phyloP scores from a whole-genome alignment of 2,113 vertebrate species.

The Galemys pyrenaicus region DNA sequence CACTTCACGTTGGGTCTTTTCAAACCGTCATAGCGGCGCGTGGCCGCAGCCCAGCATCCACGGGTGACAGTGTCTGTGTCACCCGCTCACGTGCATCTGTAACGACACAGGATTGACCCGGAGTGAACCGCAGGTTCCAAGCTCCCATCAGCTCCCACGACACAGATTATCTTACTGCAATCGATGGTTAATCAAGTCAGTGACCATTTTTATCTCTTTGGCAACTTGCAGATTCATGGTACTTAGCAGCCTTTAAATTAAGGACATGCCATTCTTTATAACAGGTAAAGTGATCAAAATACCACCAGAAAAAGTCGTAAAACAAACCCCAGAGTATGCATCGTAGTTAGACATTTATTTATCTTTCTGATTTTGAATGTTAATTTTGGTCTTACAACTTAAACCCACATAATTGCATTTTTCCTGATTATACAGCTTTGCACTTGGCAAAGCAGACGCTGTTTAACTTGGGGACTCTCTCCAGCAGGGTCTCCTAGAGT shows the following conservation, averaged over 20 bases:
- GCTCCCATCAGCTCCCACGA: neutral
- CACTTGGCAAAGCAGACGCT: constrained; percentile 47
- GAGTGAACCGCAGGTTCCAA: too few species aligned
- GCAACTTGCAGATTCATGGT: neutral
- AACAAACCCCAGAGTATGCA: neutral
- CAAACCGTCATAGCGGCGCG: too few species aligned
- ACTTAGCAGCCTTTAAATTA: neutral
- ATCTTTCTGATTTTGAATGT: constrained; percentile 67
- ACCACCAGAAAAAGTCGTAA: neutral
- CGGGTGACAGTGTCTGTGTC: too few species aligned
- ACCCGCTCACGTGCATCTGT: too few species aligned
- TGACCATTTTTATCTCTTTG: neutral
- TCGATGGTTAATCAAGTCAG: neutral
- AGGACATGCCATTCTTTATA: neutral
- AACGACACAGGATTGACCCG: neutral
- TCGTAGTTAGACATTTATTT: constrained; percentile 62
- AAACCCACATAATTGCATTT: constrained; percentile 64
- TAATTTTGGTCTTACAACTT: constrained; percentile 67
- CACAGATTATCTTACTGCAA: neutral
- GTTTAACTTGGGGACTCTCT: constrained; percentile 40
- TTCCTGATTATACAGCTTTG: constrained; percentile 39
- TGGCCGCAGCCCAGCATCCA: too few species aligned
- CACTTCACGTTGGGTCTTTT: neutral
- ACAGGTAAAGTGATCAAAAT: constrained; percentile 2
- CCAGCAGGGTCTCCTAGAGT: constrained; percentile 7